Evolutionary conservation across 2,113 vertebrate species (phyloP), one percentile per base, ranked within the genome.

Genomic region (Chaetodon auriga): DNA sequence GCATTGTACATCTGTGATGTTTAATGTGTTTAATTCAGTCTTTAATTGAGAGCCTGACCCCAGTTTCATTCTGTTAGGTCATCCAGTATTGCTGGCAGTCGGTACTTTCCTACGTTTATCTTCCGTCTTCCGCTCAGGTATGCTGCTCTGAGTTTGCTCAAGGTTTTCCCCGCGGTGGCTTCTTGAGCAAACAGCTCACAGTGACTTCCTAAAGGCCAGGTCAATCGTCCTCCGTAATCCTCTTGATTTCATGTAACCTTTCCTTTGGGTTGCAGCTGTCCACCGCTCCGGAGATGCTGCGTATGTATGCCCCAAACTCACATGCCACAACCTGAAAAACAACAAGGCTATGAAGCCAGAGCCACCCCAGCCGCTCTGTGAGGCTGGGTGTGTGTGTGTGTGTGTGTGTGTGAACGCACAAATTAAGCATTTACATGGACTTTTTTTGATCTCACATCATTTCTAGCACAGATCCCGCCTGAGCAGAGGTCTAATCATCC

Each of bases 181-280:
- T 62, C 68, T 19, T 75, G 58, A 53, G 51, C 43, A 64, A 82
- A 86, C 75, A 45, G 69, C 53, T 75, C 21, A 19, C 68, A 35
- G 36, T 53, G 25, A 75, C 58, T 54, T 75, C 41, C 69, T 46
- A 30, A 65, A 65, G 65, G 23, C 58, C 53, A 38, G 64, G 51
- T 74, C 84, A 65, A 21, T 46, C 16, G 35, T 53, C 51, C 49
- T 35, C 36, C 21, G 7, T 69, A 25, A 75, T 79, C 75, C 38
- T 63, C 23, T 74, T 57, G 45, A 73, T 54, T 45, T 69, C 54
- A 54, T 19, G 13, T 41, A 19, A 60, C 53, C 62, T 68, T 75
- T 63, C 7, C 13, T 25, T 25, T 16, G 18, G 21, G 19, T n/a
- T 38, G 30, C 25, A 45, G 49, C 41, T 25, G 48, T n/a, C 69